These are phyloP conservation scores for Myotis davidii DNA, from an alignment of 2,113 vertebrate species.

Conservation along the genomic window DNA sequence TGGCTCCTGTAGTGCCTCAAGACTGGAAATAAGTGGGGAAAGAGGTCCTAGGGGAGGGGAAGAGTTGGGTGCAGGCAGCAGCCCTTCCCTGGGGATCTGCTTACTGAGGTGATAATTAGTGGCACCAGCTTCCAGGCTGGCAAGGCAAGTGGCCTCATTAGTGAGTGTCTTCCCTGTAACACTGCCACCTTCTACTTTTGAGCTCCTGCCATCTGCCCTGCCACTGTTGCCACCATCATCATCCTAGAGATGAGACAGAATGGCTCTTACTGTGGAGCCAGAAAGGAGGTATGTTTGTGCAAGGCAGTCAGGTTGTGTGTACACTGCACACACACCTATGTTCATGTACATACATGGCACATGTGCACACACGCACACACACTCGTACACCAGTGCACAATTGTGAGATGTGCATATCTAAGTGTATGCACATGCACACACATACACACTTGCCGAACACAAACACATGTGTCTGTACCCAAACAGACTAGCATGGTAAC, in stretches of 20 bases:
- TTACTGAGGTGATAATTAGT: not conserved
- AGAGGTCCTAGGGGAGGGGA: not conserved
- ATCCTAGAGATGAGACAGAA: not conserved
- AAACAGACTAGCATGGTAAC: not conserved
- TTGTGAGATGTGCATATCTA: not conserved
- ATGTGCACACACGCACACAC: no score
- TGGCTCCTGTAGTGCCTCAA: not conserved
- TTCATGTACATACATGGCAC: no score
- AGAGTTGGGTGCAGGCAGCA: not conserved
- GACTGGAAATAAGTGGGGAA: not conserved
- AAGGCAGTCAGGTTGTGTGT: not conserved
- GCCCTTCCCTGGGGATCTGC: conserved; percentile 38
- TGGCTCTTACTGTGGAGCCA: not conserved
- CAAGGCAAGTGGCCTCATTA: conserved; percentile 64
- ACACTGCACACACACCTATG: rapidly evolving
- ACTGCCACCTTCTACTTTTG: not conserved
- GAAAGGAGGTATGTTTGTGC: not conserved
- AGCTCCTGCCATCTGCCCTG: not conserved
- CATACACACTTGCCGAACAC: not conserved
- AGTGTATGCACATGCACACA: no score
- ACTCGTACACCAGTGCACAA: rapidly evolving
- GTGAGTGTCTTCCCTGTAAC: not conserved
- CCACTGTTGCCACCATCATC: not conserved
- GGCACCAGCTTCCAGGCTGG: not conserved
- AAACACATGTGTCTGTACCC: not conserved